Evolutionary conservation across 1,140 invertebrate species (phyloP), one percentile per base, ranked within the genome.

Genomic region (Parapsyche elsis): DNA sequence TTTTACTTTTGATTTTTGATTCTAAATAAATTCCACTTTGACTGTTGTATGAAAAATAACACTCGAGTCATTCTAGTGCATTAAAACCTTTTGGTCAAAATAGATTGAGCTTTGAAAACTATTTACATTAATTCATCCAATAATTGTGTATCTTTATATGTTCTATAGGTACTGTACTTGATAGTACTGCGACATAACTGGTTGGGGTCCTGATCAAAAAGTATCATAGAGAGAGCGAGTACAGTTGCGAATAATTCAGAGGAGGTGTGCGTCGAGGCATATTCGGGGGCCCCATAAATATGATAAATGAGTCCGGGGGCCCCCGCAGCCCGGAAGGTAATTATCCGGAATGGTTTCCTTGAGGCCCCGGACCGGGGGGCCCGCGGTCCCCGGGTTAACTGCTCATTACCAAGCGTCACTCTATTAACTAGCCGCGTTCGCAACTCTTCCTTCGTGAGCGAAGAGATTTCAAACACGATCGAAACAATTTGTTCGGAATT

Each of bases 261-360:
- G 21, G 61, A 24, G 61, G 19, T 71, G 24, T 45, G 14, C 67
- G 67, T 26, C 24, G 71, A 38, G 71, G 24, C 67, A 71, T 46
- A 73, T 45, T 73, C 46, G 71, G n/a, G n/a, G 38, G 23, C 71
- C 38, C 14, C 46, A 73, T 73, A 46, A 73, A 73, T 73, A 73
- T 45, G 46, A 46, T 76, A 53, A 53, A 76, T 76, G 24, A 59
- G 73, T 19, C 73, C 73, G 73, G 24, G 24, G n/a, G 44, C 71
- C 9, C 70, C 16, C 71, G 64, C 21, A 19, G 73, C 12, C 73
- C 73, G 26, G 26, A 76, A 76, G 46, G 46, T 44, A 76, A 76
- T 30, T 30, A 76, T 76, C 38, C 26, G 12, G 73, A 12, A 46
- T 76, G 38, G 38, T 76, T 76, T 44, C 73, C 46, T 76, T 76